Evolutionary conservation across 2,888 invertebrate species (phyloP).

Genomic region (Orchesella flavescens): DNA sequence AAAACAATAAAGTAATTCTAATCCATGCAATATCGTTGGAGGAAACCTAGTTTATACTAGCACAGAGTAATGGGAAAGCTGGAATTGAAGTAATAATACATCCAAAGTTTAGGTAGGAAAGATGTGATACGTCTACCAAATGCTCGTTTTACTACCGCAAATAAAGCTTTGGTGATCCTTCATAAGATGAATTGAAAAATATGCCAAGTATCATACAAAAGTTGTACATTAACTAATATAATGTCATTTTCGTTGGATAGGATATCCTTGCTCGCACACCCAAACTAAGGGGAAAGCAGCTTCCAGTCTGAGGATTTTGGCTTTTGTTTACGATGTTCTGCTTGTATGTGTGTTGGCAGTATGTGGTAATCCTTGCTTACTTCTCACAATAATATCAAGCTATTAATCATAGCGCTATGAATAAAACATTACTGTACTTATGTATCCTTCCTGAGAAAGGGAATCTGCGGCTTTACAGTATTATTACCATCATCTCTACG

Average conservation of each 20-base stretch:
- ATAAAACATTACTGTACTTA: not conserved
- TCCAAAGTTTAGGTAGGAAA: not conserved
- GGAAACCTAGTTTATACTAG: too few species aligned
- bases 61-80: too few species aligned
- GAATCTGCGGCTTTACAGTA: too few species aligned
- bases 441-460: too few species aligned
- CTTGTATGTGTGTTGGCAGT: not conserved
- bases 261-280: not conserved
- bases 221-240: conserved; percentile 16
- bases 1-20: too few species aligned
- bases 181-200: conserved; percentile 41
- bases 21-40: too few species aligned
- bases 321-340: not conserved
- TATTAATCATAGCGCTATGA: not conserved
- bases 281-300: conserved; percentile 3
- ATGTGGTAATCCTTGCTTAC: not conserved
- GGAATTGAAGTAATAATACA: too few species aligned
- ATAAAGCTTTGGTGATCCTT: conserved; percentile 45
- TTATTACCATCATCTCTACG: too few species aligned
- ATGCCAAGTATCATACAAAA: conserved; percentile 5
- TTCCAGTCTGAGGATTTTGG: not conserved
- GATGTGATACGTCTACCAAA: conserved; percentile 49
- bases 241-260: conserved; percentile 11
- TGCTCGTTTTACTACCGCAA: conserved; percentile 9
- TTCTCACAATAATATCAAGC: not conserved